These are phyloP conservation scores for Tachyglossus aculeatus DNA, from an alignment of 2,797 vertebrate species.

Conservation along the genomic window DNA sequence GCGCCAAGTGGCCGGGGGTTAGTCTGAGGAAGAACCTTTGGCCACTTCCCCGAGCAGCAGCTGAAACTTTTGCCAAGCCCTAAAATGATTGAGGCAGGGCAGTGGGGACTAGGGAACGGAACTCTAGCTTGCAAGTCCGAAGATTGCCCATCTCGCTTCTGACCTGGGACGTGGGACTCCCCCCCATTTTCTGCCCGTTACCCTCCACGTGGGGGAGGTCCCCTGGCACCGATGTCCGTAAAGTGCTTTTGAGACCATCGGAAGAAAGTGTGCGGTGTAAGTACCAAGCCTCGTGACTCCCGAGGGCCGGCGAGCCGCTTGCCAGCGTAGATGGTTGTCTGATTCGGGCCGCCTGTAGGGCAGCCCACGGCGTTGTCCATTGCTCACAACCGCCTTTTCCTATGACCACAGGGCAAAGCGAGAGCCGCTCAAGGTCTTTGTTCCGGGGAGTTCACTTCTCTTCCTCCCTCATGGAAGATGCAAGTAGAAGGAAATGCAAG, in stretches of 20 bases:
- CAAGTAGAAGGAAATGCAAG: constrained; percentile 71
- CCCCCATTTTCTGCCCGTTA: constrained; percentile 36
- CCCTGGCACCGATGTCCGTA: constrained; percentile 35
- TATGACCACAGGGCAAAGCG: constrained; percentile 68
- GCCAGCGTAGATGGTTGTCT: constrained; percentile 32
- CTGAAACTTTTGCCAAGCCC: no score
- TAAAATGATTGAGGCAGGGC: background rate
- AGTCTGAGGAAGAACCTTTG: constrained; percentile 38
- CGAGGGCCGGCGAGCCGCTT: constrained; percentile 48
- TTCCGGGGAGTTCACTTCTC: constrained; percentile 71
- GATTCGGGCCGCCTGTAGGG: constrained; percentile 60
- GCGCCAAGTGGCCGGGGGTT: constrained; percentile 15
- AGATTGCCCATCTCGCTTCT: constrained; percentile 30
- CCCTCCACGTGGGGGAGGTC: constrained; percentile 17
- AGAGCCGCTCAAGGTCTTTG: constrained; percentile 70
- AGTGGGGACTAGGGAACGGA: constrained; percentile 28
- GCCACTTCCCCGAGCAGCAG: background rate
- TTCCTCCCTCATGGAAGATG: constrained; percentile 71
- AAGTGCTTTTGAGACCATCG: constrained; percentile 41
- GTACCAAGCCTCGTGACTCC: constrained; percentile 44
- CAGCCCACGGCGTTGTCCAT: constrained; percentile 60
- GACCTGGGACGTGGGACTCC: constrained; percentile 14
- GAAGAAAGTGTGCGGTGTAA: constrained; percentile 45
- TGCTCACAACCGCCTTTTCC: constrained; percentile 69
- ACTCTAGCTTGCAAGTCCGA: background rate